phyloP scores from a whole-genome alignment of 1,140 invertebrate species.

The Formica selysi region DNA sequence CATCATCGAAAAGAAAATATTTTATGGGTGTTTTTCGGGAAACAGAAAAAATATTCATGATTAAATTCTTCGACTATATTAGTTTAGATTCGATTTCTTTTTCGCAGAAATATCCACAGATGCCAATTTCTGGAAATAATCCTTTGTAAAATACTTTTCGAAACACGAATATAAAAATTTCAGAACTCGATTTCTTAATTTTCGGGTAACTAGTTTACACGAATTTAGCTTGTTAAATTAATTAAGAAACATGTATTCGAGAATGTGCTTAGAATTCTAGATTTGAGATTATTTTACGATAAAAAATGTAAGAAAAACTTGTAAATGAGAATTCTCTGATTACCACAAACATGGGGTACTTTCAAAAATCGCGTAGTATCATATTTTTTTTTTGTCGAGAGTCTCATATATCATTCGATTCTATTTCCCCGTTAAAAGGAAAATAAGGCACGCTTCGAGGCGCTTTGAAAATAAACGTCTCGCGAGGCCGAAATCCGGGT shows the following conservation, averaged over 20 bases:
- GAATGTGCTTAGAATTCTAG: not conserved
- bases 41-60: not conserved
- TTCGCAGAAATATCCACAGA: not conserved
- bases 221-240: not conserved
- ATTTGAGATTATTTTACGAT: not conserved
- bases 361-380: not conserved
- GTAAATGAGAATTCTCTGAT: not conserved
- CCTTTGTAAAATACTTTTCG: not conserved
- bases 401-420: not conserved
- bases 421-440: not conserved
- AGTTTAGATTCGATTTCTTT: not conserved
- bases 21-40: slow-evolving; percentile 14
- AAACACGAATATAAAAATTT: no score
- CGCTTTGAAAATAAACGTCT: slow-evolving; percentile 4
- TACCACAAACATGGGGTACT: not conserved
- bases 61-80: not conserved
- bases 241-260: not conserved
- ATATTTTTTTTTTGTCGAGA: not conserved
- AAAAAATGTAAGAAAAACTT: not conserved
- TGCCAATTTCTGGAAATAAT: not conserved
- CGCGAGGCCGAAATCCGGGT: not conserved
- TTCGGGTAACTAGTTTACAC: not conserved
- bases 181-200: not conserved
- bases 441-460: not conserved
- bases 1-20: not conserved